Evolutionary conservation across 2,797 vertebrate genomes (phyloP), one percentile per base, ranked within the genome.

Genomic region (Limosa lapponica): DNA sequence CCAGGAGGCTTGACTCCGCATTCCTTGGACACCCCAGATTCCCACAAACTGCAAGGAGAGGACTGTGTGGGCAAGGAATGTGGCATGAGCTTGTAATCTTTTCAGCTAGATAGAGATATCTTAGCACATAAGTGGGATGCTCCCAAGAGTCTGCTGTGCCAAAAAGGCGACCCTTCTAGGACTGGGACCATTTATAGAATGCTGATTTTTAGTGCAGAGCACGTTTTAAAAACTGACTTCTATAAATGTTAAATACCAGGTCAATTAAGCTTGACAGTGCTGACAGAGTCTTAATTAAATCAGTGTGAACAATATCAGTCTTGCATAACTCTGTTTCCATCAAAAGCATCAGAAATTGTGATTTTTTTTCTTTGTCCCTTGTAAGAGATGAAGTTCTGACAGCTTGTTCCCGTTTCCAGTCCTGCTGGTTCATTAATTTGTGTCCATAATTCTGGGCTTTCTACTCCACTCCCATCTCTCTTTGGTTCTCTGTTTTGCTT

Each of bases 281-380:
- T 95, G 95, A 97, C 92, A 96, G 81, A 52, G n/a, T 67, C 82
- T 91, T 95, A 93, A 96, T 95, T 81, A 94, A 93, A 95, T 92
- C 89, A 95, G 51, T 34, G 55, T 82, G 89, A 94, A 92, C 72
- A 94, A 43, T 89, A 89, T 90, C 69, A 82, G 54, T 48, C 69
- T 96, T 94, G 75, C 94, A 75, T 89, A 90, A 92, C 34, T 86
- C 52, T 55, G 16, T 90, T 95, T 94, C 93, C 51, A 91, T 89
- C 58, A 24, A 92, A 89, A 91, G 39, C 15, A 55, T 64, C 64
- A 92, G 67, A 89, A 93, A 92, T 79, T 10, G 46, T 0, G 0
- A 12, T 37, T 37, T 65, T 67, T 78, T 79, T 75, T 52, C 3
- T 8, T 93, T 87, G 59, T 61, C 72, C 72, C 34, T 78, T 87